A percentile compares a stretch with the other conserved stretches of the same genome.
Conservation (phyloP, 1,140 invertebrate species). For the Rhysida immarginata region DNA sequence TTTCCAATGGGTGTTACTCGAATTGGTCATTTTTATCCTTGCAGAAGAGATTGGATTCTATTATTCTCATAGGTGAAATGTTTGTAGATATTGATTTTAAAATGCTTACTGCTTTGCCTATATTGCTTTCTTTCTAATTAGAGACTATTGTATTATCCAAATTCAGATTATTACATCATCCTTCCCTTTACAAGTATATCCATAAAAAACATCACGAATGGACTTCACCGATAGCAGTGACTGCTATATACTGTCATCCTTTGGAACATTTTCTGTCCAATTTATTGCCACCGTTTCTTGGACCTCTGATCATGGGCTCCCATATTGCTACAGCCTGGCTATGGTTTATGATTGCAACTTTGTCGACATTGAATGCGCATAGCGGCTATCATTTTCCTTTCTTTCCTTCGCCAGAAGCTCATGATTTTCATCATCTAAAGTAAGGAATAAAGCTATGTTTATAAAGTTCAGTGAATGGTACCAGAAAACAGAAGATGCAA, state of each 20-base stretch:
- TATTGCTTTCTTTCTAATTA: too few relatives aligned
- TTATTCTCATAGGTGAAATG: slow-evolving; percentile 62
- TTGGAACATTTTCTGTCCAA: slow-evolving; percentile 73
- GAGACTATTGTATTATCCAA: neutral
- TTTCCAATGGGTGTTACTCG: slow-evolving; percentile 64
- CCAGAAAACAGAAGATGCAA: too few relatives aligned
- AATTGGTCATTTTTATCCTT: slow-evolving; percentile 58
- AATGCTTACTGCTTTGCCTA: too few relatives aligned
- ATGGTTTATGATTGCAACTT: slow-evolving; percentile 62
- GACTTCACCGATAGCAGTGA: slow-evolving; percentile 68
- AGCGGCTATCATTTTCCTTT: slow-evolving; percentile 80
- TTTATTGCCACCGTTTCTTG: slow-evolving; percentile 58
- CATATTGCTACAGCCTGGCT: slow-evolving; percentile 68
- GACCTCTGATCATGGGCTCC: slow-evolving; percentile 61
- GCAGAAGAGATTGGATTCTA: slow-evolving; percentile 74
- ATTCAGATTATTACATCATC: slow-evolving; percentile 54
- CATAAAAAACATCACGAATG: slow-evolving; percentile 77
- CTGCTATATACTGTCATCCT: slow-evolving; percentile 73
- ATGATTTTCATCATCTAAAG: slow-evolving; percentile 83
- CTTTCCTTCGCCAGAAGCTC: slow-evolving; percentile 74
- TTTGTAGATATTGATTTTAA: too few relatives aligned
- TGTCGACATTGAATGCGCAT: slow-evolving; percentile 69
- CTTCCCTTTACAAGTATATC: slow-evolving; percentile 59
- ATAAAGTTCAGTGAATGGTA: too few relatives aligned
- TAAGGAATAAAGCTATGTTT: too few relatives aligned